A percentile compares a stretch with the other conserved stretches of the same genome.
Conservation (phyloP, 2,888 invertebrate species). For the Amiota mariae region DNA sequence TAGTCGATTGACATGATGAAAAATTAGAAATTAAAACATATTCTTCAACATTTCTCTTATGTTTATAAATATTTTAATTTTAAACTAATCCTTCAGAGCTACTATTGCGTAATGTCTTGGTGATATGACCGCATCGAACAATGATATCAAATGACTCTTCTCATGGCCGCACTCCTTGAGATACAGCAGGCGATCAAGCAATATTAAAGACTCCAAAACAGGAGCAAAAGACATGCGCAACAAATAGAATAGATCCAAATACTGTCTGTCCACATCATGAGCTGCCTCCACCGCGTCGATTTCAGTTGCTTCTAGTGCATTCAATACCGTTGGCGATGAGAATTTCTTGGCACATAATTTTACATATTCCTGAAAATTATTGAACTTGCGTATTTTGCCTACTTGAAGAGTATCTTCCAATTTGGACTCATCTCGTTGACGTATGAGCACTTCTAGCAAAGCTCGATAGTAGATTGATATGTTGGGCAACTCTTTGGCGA, state of each 20-base stretch:
- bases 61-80: neutral
- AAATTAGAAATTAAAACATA: too few relatives aligned
- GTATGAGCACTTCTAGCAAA: constrained; percentile 80
- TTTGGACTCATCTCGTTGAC: constrained; percentile 70
- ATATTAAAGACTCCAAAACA: constrained; percentile 85
- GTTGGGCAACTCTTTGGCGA: constrained; percentile 76
- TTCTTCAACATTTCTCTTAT: neutral
- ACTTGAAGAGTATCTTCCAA: constrained; percentile 75
- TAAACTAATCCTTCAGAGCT: constrained; percentile 52
- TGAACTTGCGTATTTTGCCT: constrained; percentile 78
- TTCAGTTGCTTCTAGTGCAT: constrained; percentile 73
- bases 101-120: constrained; percentile 77
- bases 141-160: constrained; percentile 80
- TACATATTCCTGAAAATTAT: constrained; percentile 82
- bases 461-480: constrained; percentile 84
- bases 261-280: constrained; percentile 75
- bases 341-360: constrained; percentile 79
- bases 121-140: constrained; percentile 89
- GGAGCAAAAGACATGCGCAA: constrained; percentile 85
- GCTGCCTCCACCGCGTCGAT: constrained; percentile 73
- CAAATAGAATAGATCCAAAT: constrained; percentile 84
- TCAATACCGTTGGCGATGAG: constrained; percentile 61
- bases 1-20: too few relatives aligned
- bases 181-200: constrained; percentile 87
- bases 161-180: constrained; percentile 79